Conservation (phyloP, 64 coral and sea anemone species). For the Catalaphyllia jardinei region DNA sequence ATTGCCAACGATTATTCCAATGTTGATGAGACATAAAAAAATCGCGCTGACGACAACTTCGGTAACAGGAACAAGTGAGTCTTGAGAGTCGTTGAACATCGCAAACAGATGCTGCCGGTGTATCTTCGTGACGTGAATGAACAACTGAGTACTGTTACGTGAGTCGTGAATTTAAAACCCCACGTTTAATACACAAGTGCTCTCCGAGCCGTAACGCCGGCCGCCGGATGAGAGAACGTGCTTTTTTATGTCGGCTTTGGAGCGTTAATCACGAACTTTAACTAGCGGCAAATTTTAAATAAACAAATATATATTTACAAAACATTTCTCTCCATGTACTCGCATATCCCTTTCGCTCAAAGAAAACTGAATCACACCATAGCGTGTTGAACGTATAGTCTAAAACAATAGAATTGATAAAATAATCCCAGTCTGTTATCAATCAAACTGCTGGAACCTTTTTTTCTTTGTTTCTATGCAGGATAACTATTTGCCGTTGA, state of each 20-base stretch:
- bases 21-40: constrained; percentile 25
- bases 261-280: neutral
- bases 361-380: neutral
- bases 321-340: neutral
- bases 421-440: neutral
- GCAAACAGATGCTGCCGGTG: neutral
- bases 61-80: neutral
- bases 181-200: neutral
- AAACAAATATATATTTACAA: neutral
- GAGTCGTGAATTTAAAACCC: neutral
- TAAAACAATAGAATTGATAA: neutral
- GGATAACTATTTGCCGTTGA: neutral
- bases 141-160: neutral
- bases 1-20: constrained; percentile 41
- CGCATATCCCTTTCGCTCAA: neutral
- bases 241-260: no score
- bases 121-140: neutral
- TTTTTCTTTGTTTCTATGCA: neutral
- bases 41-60: constrained; percentile 10
- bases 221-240: neutral
- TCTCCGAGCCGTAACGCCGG: neutral
- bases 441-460: neutral
- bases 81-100: constrained; percentile 11
- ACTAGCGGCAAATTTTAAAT: neutral
- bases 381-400: neutral